Evolutionary conservation across 2,888 invertebrate genomes (phyloP).

Genomic region (Encarsia formosa): DNA sequence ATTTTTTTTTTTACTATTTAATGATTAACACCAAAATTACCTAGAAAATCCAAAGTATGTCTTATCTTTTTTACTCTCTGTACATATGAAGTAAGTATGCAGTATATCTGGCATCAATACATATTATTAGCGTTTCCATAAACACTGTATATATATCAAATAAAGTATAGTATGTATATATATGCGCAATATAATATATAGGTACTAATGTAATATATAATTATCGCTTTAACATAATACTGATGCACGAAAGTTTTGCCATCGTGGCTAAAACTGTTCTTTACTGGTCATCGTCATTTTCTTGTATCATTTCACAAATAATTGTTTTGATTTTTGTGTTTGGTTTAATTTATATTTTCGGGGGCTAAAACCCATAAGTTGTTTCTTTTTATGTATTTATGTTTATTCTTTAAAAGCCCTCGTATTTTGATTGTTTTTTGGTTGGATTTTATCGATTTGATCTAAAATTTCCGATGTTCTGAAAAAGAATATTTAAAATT

Average conservation of each 20-base stretch:
- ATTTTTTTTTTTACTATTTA: constrained; percentile 23
- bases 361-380: no score
- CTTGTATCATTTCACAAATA: constrained; percentile 5
- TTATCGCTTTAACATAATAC: constrained; percentile 46
- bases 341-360: no score
- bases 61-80: constrained; percentile 21
- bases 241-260: constrained; percentile 40
- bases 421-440: no score
- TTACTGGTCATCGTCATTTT: constrained; percentile 21
- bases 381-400: no score
- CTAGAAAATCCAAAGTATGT: constrained; percentile 25
- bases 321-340: constrained; percentile 11
- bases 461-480: no score
- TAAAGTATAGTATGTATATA: constrained; percentile 36
- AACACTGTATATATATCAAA: constrained; percentile 38
- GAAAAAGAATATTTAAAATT: no score
- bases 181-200: constrained; percentile 42
- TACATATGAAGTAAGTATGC: constrained; percentile 25
- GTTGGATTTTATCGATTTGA: no score
- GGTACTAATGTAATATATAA: constrained; percentile 41
- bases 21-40: constrained; percentile 28
- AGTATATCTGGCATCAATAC: constrained; percentile 32
- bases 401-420: no score
- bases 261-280: constrained; percentile 26
- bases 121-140: constrained; percentile 29